Conservation (phyloP, 64 coral and sea anemone species). For the Dendrophyllia cribrosa region DNA sequence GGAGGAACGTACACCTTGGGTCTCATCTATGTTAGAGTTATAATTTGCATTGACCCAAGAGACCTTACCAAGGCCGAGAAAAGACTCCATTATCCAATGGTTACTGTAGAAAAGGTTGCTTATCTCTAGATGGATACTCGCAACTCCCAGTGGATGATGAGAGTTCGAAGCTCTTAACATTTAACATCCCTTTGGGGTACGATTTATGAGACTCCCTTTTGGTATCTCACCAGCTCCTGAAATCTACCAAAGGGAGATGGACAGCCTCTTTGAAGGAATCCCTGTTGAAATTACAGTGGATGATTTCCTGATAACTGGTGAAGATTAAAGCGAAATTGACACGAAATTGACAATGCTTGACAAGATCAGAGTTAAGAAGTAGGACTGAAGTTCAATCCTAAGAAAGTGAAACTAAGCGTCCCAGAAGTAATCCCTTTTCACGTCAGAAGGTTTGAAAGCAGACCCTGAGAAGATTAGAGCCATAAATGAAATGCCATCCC, state of each 20-base stretch:
- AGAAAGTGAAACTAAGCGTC: conserved; percentile 14
- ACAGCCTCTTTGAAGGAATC: conserved; percentile 44
- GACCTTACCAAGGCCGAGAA: conserved; percentile 6
- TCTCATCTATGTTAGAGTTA: conserved; percentile 14
- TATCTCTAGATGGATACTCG: neutral
- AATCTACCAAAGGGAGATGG: conserved; percentile 59
- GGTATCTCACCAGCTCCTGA: conserved; percentile 22
- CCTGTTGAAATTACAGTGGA: conserved; percentile 47
- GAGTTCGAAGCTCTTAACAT: conserved; percentile 34
- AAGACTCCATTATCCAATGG: conserved; percentile 38
- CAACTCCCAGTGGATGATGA: conserved; percentile 28
- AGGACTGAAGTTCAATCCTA: conserved; percentile 28
- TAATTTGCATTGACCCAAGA: conserved; percentile 52
- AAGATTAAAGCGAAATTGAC: neutral
- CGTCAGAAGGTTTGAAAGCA: conserved; percentile 34
- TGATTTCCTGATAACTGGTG: conserved; percentile 41
- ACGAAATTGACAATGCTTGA: neutral
- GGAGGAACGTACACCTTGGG: conserved; percentile 48
- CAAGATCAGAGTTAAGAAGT: neutral
- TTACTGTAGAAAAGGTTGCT: conserved; percentile 6
- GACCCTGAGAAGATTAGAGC: conserved; percentile 41
- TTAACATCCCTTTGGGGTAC: conserved; percentile 26
- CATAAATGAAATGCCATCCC: conserved; percentile 16
- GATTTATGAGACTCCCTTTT: conserved; percentile 45
- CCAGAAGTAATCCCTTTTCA: conserved; percentile 18